phyloP scores from a whole-genome alignment of 2,888 invertebrate species.

The Galeopsomyia nigrocyanea region DNA sequence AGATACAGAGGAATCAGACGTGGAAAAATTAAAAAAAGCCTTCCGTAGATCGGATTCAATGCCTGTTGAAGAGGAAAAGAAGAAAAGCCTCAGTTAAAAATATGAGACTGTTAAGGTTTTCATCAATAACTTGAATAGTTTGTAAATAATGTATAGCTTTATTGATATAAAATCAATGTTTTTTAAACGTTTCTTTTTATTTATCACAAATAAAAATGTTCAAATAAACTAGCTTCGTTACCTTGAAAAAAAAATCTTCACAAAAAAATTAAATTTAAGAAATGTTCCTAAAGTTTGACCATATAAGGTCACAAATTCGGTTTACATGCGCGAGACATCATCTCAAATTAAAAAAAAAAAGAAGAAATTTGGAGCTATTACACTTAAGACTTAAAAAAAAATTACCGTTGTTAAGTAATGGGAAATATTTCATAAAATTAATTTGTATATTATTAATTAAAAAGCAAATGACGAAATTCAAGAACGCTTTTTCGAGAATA shows the following conservation, averaged over 20 bases:
- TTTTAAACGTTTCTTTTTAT: background rate
- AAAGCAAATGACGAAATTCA: background rate
- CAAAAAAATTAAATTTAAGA: constrained; percentile 9
- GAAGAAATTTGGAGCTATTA: no score
- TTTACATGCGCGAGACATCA: background rate
- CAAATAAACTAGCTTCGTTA: background rate
- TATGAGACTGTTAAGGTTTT: constrained; percentile 17
- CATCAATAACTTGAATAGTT: constrained; percentile 13
- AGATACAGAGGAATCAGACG: background rate
- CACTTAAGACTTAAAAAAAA: no score
- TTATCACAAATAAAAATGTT: background rate
- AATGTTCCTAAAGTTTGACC: constrained; percentile 41
- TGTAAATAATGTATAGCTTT: constrained; percentile 38
- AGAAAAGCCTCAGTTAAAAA: constrained; percentile 15
- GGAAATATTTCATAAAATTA: no score
- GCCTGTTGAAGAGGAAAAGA: background rate
- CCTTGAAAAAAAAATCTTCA: background rate
- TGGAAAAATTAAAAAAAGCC: background rate
- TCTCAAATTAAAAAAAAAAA: no score
- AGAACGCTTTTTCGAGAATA: no score
- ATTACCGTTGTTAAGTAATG: no score
- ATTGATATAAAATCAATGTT: constrained; percentile 23
- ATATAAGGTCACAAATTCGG: constrained; percentile 47
- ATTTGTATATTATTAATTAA: background rate
- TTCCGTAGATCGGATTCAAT: no score